A percentile compares a stretch with the other conserved stretches of the same genome.
Evolutionary conservation across 2,113 vertebrate species (phyloP).

Genomic region (Nesoenas mayeri): DNA sequence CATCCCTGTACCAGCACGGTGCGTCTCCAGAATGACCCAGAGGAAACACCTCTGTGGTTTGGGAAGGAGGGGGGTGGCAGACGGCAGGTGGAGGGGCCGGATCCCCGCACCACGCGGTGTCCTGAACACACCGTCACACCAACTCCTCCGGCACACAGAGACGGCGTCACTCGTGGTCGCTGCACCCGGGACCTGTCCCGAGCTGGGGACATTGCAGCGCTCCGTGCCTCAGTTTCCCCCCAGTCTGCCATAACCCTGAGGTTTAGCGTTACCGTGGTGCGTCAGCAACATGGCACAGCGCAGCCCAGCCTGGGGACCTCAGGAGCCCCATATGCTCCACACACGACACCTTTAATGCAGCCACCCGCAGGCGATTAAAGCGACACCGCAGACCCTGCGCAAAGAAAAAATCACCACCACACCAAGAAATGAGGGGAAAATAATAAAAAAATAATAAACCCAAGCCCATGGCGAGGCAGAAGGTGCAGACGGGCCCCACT

Average conservation of each 20-base stretch:
- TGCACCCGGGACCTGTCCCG: background rate
- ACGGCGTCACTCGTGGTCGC: background rate
- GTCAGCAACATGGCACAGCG: background rate
- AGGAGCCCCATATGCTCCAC: background rate
- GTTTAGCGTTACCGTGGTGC: background rate
- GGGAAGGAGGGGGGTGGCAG: background rate
- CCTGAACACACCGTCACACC: background rate
- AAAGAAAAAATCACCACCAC: background rate
- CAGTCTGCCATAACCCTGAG: accelerated
- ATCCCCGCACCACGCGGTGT: background rate
- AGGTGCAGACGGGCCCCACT: background rate
- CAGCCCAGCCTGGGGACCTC: background rate
- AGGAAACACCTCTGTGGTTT: background rate
- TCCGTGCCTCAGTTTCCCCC: background rate
- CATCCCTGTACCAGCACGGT: background rate
- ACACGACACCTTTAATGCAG: background rate
- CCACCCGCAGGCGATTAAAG: background rate
- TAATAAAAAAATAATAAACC: background rate
- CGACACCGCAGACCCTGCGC: accelerated
- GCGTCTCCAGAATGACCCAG: background rate
- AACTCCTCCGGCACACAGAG: background rate
- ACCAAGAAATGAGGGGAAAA: background rate
- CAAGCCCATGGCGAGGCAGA: background rate
- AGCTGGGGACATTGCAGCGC: background rate
- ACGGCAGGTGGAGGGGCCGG: background rate